Conservation (phyloP, 2,113 vertebrate genomes). For the Leucosticte australis region DNA sequence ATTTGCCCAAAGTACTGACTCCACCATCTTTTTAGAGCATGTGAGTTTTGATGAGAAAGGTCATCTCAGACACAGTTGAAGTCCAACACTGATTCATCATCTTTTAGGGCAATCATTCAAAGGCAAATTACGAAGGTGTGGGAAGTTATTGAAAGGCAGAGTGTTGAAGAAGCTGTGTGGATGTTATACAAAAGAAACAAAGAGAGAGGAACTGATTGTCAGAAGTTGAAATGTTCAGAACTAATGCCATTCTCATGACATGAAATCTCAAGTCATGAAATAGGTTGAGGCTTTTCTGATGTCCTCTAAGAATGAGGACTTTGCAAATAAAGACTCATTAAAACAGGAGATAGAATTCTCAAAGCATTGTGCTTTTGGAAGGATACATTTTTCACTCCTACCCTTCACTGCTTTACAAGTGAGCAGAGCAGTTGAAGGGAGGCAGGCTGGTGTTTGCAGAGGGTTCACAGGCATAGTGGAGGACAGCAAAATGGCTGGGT, state of each 20-base stretch:
- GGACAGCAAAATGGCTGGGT: background rate
- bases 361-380: background rate
- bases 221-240: background rate
- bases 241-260: background rate
- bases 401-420: background rate
- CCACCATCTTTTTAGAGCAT: rapidly evolving
- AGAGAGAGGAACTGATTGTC: background rate
- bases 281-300: background rate
- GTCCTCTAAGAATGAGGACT: background rate
- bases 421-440: background rate
- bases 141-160: background rate
- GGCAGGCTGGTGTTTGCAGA: background rate
- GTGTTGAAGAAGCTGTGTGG: background rate
- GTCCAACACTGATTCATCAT: background rate
- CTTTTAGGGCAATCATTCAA: background rate
- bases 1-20: background rate
- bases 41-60: background rate
- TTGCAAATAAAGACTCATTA: background rate
- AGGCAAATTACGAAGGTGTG: background rate
- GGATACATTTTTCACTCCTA: background rate
- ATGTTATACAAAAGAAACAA: background rate
- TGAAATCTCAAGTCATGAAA: background rate
- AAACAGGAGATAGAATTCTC: background rate
- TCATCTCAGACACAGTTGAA: background rate
- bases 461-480: background rate